Conservation (phyloP, 2,113 vertebrate genomes). For the Delphinapterus leucas region DNA sequence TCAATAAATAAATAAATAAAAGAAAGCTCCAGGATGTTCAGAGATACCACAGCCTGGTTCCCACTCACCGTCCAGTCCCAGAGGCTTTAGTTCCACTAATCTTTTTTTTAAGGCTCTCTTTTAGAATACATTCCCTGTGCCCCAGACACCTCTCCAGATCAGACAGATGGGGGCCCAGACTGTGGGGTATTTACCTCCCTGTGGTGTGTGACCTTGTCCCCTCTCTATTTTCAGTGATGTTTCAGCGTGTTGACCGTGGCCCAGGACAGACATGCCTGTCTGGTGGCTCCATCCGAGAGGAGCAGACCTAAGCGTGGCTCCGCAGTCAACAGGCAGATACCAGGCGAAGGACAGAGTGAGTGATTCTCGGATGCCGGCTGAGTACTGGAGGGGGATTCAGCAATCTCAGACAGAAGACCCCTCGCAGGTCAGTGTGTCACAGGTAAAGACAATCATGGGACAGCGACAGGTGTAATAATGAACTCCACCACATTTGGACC, state of each 20-base stretch:
- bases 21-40: too few relatives aligned
- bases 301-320: too few relatives aligned
- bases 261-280: fast-evolving
- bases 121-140: background rate
- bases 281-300: too few relatives aligned
- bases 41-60: background rate
- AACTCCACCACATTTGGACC: fast-evolving
- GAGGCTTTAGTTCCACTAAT: background rate
- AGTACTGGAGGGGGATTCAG: background rate
- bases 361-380: fast-evolving
- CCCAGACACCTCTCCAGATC: background rate
- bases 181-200: fast-evolving
- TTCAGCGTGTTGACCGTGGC: fast-evolving
- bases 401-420: fast-evolving
- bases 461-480: fast-evolving
- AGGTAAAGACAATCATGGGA: too few relatives aligned
- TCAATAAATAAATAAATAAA: background rate
- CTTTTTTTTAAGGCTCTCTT: background rate
- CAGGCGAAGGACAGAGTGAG: too few relatives aligned
- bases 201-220: too few relatives aligned
- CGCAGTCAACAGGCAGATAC: too few relatives aligned
- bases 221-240: background rate
- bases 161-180: background rate
- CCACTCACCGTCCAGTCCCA: background rate
- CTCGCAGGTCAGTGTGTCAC: fast-evolving